A percentile compares a stretch with the other conserved stretches of the same genome.
phyloP scores from a whole-genome alignment of 2,113 vertebrate genomes.

The Mola mola region DNA sequence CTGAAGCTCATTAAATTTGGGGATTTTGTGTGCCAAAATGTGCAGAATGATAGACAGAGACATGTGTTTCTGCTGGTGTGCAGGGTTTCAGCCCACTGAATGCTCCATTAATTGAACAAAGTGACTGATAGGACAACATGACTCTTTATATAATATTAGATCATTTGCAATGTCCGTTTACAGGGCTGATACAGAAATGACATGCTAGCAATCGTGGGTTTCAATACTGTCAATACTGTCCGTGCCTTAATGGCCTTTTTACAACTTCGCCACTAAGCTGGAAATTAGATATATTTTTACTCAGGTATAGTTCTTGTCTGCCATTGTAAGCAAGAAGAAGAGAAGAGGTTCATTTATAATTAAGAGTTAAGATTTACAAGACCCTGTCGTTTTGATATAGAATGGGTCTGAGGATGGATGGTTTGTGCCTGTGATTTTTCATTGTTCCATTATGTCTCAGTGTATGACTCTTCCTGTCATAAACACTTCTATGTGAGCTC shows the following conservation, averaged over 20 bases:
- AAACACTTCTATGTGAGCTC: constrained; percentile 27
- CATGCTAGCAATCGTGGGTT: background rate
- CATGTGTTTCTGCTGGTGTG: no score
- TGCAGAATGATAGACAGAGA: no score
- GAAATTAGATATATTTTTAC: constrained; percentile 17
- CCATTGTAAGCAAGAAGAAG: constrained; percentile 22
- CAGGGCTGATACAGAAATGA: no score
- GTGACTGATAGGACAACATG: no score
- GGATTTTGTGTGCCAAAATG: no score
- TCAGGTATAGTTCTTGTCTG: constrained; percentile 39
- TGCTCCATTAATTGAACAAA: no score
- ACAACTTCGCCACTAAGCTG: constrained; percentile 13
- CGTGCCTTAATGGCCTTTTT: constrained; percentile 10
- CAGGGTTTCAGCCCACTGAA: no score
- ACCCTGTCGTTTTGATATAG: constrained; percentile 49
- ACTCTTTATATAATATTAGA: no score
- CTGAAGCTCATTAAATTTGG: no score
- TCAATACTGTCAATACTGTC: no score
- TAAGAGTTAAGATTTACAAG: constrained; percentile 54
- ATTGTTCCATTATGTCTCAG: constrained; percentile 47
- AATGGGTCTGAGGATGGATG: constrained; percentile 53
- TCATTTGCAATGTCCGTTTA: no score
- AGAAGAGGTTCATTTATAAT: constrained; percentile 61
- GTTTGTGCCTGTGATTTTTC: constrained; percentile 35
- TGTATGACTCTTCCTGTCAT: constrained; percentile 27